Evolutionary conservation across 2,888 invertebrate species (phyloP).

Genomic region (Lamellibrachia satsuma): DNA sequence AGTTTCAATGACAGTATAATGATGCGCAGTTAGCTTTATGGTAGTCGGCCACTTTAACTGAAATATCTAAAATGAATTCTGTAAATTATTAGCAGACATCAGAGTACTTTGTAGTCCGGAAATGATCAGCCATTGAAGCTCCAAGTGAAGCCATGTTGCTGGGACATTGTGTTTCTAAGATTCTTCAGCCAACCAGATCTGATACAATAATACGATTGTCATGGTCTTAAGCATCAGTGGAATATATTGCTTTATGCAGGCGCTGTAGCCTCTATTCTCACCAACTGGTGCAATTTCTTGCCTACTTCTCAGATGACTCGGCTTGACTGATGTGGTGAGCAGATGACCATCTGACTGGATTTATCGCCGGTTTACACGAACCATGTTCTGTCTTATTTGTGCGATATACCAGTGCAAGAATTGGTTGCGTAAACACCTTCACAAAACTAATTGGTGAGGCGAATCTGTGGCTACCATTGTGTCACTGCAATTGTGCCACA

Average conservation of each 20-base stretch:
- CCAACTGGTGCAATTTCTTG: background rate
- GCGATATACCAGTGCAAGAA: too few species aligned
- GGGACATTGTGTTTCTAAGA: background rate
- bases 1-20: too few species aligned
- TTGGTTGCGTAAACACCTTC: too few species aligned
- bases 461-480: too few species aligned
- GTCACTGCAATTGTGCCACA: too few species aligned
- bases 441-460: too few species aligned
- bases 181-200: background rate
- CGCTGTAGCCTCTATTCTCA: too few species aligned
- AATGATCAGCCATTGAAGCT: background rate
- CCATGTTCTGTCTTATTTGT: too few species aligned
- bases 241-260: background rate
- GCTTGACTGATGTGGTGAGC: background rate
- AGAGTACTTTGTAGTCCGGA: background rate
- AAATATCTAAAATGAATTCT: background rate
- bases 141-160: background rate
- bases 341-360: background rate
- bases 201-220: background rate
- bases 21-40: too few species aligned
- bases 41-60: background rate
- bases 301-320: background rate
- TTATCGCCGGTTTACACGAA: background rate
- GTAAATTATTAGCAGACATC: background rate
- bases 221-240: background rate